Evolutionary conservation across 1,140 invertebrate genomes (phyloP).

Genomic region (Leptopilina boulardi): DNA sequence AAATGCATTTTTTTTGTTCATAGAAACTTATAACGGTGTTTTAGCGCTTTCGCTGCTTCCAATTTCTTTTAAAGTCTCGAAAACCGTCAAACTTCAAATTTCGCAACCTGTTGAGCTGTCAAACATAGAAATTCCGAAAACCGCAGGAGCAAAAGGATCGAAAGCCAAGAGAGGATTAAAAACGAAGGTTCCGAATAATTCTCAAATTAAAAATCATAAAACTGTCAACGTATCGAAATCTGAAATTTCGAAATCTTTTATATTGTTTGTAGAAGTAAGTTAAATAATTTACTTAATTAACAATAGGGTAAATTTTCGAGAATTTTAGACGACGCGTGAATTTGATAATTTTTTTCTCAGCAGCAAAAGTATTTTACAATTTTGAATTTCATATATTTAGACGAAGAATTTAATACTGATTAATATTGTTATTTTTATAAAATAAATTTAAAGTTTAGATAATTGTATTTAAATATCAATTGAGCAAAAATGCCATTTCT

Average conservation of each 20-base stretch:
- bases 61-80: slow-evolving; percentile 3
- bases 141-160: not conserved
- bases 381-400: too few species aligned
- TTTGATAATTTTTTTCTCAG: too few species aligned
- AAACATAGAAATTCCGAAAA: not conserved
- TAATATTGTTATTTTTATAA: too few species aligned
- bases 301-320: too few species aligned
- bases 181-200: slow-evolving; percentile 32
- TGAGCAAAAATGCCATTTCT: too few species aligned
- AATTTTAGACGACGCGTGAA: too few species aligned
- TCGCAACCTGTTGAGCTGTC: not conserved
- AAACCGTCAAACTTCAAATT: not conserved
- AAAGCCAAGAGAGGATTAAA: not conserved
- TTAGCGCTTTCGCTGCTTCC: not conserved
- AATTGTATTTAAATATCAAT: too few species aligned
- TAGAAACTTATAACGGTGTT: slow-evolving; percentile 7
- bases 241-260: not conserved
- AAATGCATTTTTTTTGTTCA: not conserved
- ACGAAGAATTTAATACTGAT: too few species aligned
- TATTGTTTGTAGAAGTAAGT: slow-evolving; percentile 30
- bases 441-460: too few species aligned
- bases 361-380: too few species aligned
- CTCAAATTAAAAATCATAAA: slow-evolving; percentile 31
- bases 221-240: slow-evolving; percentile 32
- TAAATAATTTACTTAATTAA: slow-evolving; percentile 25